Evolutionary conservation across 2,113 vertebrate genomes (phyloP).

Genomic region (Barnardius zonarius): DNA sequence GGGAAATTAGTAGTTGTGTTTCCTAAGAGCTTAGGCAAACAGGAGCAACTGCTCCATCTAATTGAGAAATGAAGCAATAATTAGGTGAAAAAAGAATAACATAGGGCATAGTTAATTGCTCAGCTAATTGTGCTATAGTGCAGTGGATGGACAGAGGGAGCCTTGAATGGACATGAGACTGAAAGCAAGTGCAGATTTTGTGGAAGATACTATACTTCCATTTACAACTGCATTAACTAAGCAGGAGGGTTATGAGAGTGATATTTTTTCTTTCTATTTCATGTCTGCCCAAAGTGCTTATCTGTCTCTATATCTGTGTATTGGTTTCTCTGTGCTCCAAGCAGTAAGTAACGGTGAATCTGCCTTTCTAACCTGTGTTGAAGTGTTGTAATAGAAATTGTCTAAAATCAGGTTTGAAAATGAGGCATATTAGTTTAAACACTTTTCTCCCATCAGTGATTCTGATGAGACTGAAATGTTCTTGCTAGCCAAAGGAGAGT

Average conservation of each 20-base stretch:
- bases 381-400: background rate
- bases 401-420: constrained; percentile 12
- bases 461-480: background rate
- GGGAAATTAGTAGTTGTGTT: background rate
- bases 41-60: background rate
- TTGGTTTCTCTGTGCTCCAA: background rate
- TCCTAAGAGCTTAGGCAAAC: background rate
- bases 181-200: background rate
- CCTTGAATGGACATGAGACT: background rate
- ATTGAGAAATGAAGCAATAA: background rate
- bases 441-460: background rate
- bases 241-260: background rate
- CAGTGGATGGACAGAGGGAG: background rate
- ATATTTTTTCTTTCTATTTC: background rate
- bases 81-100: background rate
- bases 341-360: background rate
- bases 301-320: background rate
- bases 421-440: background rate
- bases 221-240: background rate
- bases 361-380: background rate
- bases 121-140: background rate
- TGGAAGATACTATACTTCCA: background rate
- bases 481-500: background rate
- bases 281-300: background rate
- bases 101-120: background rate